Evolutionary conservation across 1,140 invertebrate genomes (phyloP).

Genomic region (Hyles vespertilio): DNA sequence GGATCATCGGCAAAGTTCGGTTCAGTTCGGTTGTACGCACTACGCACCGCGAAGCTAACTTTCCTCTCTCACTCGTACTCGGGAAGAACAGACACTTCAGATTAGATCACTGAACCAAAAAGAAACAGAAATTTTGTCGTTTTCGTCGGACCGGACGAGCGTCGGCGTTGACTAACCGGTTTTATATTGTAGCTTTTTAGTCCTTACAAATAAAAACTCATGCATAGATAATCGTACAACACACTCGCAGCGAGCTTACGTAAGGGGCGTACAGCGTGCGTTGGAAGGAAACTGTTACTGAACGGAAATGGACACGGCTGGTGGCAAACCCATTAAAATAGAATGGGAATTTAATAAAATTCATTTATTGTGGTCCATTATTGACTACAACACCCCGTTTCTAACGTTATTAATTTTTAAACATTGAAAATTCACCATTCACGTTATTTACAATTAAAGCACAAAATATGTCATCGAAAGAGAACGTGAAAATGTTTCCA

Average conservation of each 20-base stretch:
- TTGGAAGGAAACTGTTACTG: constrained; percentile 63
- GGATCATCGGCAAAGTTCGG: constrained; percentile 34
- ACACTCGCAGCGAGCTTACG: constrained; percentile 36
- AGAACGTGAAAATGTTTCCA: too few species aligned
- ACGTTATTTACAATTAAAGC: too few species aligned
- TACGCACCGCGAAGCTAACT: constrained; percentile 26
- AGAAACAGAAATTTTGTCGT: constrained; percentile 66
- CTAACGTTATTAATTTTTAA: too few species aligned
- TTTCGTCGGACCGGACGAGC: constrained; percentile 49
- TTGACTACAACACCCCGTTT: too few species aligned
- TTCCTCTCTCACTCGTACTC: constrained; percentile 36
- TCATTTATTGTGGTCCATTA: background rate
- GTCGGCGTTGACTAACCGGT: constrained; percentile 51
- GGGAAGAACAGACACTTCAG: constrained; percentile 39
- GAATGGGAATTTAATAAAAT: constrained; percentile 23
- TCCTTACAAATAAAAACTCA: constrained; percentile 56
- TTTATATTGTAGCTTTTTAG: constrained; percentile 60
- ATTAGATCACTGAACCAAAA: constrained; percentile 70
- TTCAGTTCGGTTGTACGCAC: constrained; percentile 8
- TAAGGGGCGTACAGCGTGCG: constrained; percentile 32
- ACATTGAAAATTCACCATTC: too few species aligned
- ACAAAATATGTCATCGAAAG: too few species aligned
- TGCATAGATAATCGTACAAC: constrained; percentile 57
- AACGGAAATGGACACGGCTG: constrained; percentile 58
- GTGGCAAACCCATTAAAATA: constrained; percentile 35